Conservation (phyloP, 2,113 vertebrate genomes). For the Carassius carassius region DNA sequence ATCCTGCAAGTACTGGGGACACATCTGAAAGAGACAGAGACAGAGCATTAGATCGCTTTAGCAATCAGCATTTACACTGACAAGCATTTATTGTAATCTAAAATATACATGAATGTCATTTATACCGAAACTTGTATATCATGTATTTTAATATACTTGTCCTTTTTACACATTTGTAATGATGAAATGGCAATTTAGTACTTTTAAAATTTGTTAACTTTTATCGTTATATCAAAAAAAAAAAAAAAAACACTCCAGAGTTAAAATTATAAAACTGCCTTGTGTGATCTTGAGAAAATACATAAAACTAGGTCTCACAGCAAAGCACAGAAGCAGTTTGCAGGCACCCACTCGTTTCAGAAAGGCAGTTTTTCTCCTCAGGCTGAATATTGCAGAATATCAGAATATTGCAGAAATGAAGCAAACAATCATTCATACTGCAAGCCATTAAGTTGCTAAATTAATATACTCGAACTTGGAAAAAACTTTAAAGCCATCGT, state of each 20-base stretch:
- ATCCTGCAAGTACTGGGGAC: conserved; percentile 82
- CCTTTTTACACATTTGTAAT: no score
- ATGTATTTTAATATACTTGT: no score
- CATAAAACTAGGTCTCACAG: background rate
- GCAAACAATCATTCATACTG: background rate
- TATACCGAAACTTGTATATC: no score
- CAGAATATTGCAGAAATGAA: background rate
- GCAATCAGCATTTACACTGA: background rate
- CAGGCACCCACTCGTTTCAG: background rate
- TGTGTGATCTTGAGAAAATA: background rate
- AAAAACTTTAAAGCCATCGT: background rate
- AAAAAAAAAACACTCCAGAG: no score
- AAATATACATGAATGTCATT: no score
- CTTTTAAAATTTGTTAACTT: no score
- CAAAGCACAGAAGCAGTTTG: background rate
- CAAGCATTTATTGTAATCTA: background rate
- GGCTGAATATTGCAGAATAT: background rate
- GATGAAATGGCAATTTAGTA: no score
- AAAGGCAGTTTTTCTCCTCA: background rate
- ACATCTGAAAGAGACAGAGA: conserved; percentile 74
- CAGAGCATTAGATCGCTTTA: background rate
- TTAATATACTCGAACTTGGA: background rate
- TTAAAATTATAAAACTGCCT: no score
- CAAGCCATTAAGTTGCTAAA: background rate
- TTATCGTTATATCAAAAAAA: no score